Base-by-base conservation (phyloP, 2,113 vertebrate species). In the Paedocypris sp. region DNA sequence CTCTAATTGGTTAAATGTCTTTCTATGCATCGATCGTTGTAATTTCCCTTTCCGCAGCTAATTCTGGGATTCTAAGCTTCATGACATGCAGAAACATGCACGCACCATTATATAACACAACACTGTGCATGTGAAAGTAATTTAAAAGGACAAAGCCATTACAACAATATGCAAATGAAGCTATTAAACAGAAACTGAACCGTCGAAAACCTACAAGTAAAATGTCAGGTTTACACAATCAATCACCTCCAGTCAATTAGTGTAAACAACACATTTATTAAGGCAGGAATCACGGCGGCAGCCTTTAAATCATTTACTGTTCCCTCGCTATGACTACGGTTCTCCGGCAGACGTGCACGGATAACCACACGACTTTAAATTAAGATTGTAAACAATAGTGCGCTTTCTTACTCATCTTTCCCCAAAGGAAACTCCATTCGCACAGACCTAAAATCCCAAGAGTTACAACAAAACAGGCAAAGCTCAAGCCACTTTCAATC, bases 221-320 rank as follows among this genome's bases (percentile, higher is more conserved):
- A 51, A 47, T 52, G 26, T 56, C 50, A 45, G n/a, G 53, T 39
- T 38, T 31, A 36, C 19, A 35, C 15, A 51, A 19, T 28, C 13
- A 57, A 43, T 43, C 6, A 42, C 49, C n/a, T 11, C 12, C 29
- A 12, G 3, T 46, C 19, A 23, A 48, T 56, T 35, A 31, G 35
- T 58, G 66, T 68, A 72, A 72, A 72, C 52, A 45, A 43, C 64
- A 53, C 62, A 68, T 72, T 72, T 68, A 65, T 65, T 66, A 52
- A 68, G 62, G 57, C 65, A 57, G 61, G 51, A 57, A 29, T 49
- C 39, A 66, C 22, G 50, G 62, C 62, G 53, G 50, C 38, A 61
- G 63, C 6, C 43, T 25, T 11, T 58, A 38, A n/a, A 59, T 68
- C 52, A 32, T 53, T 47, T 29, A 58, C 35, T 23, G 28, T 16